Evolutionary conservation across 2,888 invertebrate genomes (phyloP).

Genomic region (Chrysopilus asiliformis): DNA sequence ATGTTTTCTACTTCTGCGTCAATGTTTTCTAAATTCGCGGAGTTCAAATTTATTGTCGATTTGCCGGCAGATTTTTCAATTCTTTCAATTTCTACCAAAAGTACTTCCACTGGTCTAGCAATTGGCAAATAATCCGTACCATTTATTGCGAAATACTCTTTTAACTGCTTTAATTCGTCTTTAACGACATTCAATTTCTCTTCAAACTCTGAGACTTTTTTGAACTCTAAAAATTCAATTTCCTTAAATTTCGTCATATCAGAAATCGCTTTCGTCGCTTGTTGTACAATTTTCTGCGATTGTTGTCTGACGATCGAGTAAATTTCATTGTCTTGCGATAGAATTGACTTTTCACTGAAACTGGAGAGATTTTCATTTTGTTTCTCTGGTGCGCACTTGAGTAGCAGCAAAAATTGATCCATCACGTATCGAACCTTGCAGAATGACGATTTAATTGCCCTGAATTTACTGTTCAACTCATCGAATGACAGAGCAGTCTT

Average conservation of each 20-base stretch:
- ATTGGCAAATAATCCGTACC: slow-evolving; percentile 21
- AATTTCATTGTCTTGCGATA: slow-evolving; percentile 11
- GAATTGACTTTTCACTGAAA: background rate
- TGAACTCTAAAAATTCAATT: slow-evolving; percentile 24
- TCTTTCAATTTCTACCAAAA: slow-evolving; percentile 13
- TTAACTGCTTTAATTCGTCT: slow-evolving; percentile 7
- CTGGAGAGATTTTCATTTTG: slow-evolving; percentile 17
- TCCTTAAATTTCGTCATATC: slow-evolving; percentile 21
- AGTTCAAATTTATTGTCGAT: background rate
- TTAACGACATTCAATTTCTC: slow-evolving; percentile 6
- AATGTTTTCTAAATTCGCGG: slow-evolving; percentile 19
- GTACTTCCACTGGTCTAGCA: slow-evolving; percentile 23
- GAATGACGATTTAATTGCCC: slow-evolving; percentile 21
- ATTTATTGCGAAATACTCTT: slow-evolving; percentile 3
- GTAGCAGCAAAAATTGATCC: slow-evolving; percentile 52
- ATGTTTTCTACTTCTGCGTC: slow-evolving; percentile 36
- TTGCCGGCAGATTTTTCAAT: too few relatives aligned
- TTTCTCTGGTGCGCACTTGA: slow-evolving; percentile 47
- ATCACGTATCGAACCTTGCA: slow-evolving; percentile 36
- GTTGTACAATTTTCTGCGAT: too few relatives aligned
- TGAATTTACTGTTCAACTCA: slow-evolving; percentile 18
- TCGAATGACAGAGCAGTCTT: slow-evolving; percentile 4
- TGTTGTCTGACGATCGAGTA: too few relatives aligned
- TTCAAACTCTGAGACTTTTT: slow-evolving; percentile 16
- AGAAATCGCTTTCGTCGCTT: slow-evolving; percentile 19